A percentile compares a stretch with the other conserved stretches of the same genome.
phyloP scores from a whole-genome alignment of 2,888 invertebrate species.

The Alitta virens region DNA sequence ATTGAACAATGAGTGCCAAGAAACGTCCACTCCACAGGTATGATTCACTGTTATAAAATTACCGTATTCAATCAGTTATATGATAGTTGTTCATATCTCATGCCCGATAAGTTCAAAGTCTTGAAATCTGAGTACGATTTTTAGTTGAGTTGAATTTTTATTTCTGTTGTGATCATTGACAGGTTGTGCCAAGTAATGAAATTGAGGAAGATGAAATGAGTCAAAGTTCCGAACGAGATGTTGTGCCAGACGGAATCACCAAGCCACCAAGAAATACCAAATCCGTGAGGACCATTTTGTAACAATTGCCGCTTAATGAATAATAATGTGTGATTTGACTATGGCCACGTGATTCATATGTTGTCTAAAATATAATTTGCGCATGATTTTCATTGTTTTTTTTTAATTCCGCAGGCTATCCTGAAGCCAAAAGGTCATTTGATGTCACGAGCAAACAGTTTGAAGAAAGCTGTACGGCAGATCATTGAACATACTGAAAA shows the following conservation, averaged over 20 bases:
- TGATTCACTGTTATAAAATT: too few relatives aligned
- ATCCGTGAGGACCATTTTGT: background rate
- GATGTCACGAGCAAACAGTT: constrained; percentile 72
- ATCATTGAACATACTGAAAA: constrained; percentile 78
- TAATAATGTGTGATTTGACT: background rate
- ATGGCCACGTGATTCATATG: too few relatives aligned
- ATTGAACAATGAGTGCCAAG: constrained; percentile 68
- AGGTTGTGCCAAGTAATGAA: too few relatives aligned
- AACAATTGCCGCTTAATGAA: background rate
- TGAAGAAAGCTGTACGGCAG: constrained; percentile 77
- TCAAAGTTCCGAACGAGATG: constrained; percentile 27
- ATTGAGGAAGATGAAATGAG: too few relatives aligned
- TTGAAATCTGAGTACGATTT: too few relatives aligned
- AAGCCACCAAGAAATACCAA: constrained; percentile 28
- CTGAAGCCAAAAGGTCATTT: constrained; percentile 59
- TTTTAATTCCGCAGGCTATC: constrained; percentile 31
- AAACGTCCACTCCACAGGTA: constrained; percentile 16
- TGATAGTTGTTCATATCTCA: too few relatives aligned
- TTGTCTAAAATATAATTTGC: too few relatives aligned
- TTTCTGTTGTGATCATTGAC: too few relatives aligned
- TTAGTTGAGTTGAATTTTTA: too few relatives aligned
- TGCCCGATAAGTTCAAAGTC: too few relatives aligned
- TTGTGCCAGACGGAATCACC: constrained; percentile 33
- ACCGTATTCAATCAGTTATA: too few relatives aligned
- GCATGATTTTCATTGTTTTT: too few relatives aligned